Evolutionary conservation across 2,888 invertebrate genomes (phyloP).

Genomic region (Charanyca ferruginea): DNA sequence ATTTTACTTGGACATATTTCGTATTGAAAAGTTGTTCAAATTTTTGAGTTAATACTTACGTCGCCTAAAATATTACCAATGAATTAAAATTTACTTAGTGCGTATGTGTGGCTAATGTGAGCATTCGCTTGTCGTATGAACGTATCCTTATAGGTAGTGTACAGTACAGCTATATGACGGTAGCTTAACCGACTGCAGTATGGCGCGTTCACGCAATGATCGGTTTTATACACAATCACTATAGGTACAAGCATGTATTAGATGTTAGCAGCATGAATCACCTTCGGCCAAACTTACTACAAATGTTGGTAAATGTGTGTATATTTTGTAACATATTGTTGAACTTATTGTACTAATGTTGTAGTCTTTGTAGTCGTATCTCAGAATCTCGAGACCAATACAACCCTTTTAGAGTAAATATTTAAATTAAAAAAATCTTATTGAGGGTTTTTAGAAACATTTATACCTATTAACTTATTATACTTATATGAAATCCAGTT

Average conservation of each 20-base stretch:
- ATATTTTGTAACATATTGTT: conserved; percentile 89
- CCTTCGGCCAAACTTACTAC: conserved; percentile 68
- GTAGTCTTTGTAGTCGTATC: conserved; percentile 82
- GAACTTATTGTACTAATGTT: conserved; percentile 80
- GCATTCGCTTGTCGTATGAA: conserved; percentile 4
- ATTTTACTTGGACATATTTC: too few species aligned
- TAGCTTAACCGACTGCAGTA: conserved; percentile 30
- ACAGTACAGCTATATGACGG: conserved; percentile 13
- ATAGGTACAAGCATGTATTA: conserved; percentile 52
- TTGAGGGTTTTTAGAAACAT: conserved; percentile 87
- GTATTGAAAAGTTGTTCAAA: too few species aligned
- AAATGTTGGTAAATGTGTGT: conserved; percentile 74
- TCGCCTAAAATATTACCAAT: too few species aligned
- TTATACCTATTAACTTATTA: conserved; percentile 81
- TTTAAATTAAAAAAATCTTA: conserved; percentile 75
- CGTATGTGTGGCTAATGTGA: neutral
- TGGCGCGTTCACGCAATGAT: conserved; percentile 34
- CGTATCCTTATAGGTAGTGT: neutral
- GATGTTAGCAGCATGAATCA: conserved; percentile 60
- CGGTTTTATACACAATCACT: conserved; percentile 44
- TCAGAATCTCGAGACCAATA: conserved; percentile 89
- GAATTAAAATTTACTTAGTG: too few species aligned
- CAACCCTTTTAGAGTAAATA: conserved; percentile 86
- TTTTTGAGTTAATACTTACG: too few species aligned
- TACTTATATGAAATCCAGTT: conserved; percentile 84